Evolutionary conservation across 2,888 invertebrate genomes (phyloP).

Genomic region (Calameuta pallipes): DNA sequence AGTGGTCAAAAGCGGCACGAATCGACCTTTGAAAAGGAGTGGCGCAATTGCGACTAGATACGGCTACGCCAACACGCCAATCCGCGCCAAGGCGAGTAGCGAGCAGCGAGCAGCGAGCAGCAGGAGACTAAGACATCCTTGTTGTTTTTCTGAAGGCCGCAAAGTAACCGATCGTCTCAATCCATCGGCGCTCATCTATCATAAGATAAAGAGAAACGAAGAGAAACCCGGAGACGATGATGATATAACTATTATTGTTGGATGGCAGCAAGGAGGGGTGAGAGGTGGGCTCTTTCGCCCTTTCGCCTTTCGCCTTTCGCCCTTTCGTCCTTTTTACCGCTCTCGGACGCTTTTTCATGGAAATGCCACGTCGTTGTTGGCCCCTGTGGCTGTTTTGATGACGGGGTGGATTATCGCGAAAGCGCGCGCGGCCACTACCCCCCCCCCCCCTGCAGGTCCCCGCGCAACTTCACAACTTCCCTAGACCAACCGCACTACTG

Average conservation of each 20-base stretch:
- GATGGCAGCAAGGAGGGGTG: neutral
- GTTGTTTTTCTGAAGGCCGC: too few relatives aligned
- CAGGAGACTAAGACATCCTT: too few relatives aligned
- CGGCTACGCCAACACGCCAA: too few relatives aligned
- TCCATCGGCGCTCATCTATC: constrained; percentile 16
- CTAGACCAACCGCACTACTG: constrained; percentile 20
- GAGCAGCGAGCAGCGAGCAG: too few relatives aligned
- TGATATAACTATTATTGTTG: constrained; percentile 23
- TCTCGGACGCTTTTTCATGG: constrained; percentile 18
- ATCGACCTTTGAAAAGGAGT: too few relatives aligned
- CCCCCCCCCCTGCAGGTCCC: constrained; percentile 4
- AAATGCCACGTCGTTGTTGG: constrained; percentile 15
- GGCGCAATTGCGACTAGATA: too few relatives aligned
- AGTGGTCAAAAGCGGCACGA: too few relatives aligned
- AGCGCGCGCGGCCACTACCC: constrained; percentile 9
- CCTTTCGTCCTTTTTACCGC: neutral
- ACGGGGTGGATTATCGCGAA: constrained; percentile 30
- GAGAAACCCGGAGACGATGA: constrained; percentile 6
- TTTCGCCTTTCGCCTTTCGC: too few relatives aligned
- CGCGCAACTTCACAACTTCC: neutral
- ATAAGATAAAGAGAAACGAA: constrained; percentile 7
- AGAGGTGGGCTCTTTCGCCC: too few relatives aligned
- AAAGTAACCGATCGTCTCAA: too few relatives aligned
- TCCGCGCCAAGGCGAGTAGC: too few relatives aligned
- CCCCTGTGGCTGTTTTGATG: constrained; percentile 29